Percentiles rank a stretch among this genome's conserved stretches.
phyloP scores from a whole-genome alignment of 1,140 invertebrate species.

The Rhopalosiphum maidis region DNA sequence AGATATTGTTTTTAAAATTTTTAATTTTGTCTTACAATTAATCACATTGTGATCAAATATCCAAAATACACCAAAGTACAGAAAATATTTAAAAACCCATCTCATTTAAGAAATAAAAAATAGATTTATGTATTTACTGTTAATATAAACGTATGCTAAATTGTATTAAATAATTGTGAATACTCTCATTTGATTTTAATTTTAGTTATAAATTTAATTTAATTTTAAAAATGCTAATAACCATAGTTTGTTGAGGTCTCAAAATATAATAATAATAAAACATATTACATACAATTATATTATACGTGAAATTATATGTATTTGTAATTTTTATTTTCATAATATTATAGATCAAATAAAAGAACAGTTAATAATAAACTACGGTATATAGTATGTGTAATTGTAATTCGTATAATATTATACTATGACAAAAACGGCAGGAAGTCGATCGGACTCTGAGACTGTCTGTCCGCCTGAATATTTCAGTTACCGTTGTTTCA shows the following conservation, averaged over 20 bases:
- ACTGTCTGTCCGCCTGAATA: background rate
- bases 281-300: no score
- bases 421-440: background rate
- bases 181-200: background rate
- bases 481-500: background rate
- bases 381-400: no score
- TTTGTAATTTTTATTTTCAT: background rate
- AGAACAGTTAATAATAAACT: no score
- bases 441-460: background rate
- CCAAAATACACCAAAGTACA: background rate
- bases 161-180: background rate
- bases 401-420: background rate
- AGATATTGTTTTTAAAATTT: background rate
- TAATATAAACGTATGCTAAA: background rate
- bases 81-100: background rate
- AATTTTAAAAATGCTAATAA: no score
- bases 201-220: no score
- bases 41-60: background rate
- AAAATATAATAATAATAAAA: no score
- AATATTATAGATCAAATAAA: no score
- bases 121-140: background rate
- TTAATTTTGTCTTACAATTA: background rate
- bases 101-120: background rate
- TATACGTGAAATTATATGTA: no score
- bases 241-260: no score